Percentiles rank a stretch among this genome's conserved stretches.
phyloP scores from a whole-genome alignment of 1,140 invertebrate genomes.

The Lepidurus arcticus region DNA sequence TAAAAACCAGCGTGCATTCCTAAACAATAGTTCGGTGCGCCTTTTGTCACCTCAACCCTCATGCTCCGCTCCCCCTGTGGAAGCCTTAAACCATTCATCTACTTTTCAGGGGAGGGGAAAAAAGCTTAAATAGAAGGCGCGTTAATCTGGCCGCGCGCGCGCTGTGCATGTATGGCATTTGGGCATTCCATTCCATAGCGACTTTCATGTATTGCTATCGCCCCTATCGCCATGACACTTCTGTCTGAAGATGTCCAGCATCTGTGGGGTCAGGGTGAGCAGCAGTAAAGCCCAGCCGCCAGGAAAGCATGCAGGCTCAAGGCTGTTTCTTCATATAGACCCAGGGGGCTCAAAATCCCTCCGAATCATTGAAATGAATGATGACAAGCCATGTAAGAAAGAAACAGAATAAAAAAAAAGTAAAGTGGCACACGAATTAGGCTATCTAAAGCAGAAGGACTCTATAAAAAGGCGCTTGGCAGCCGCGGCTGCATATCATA shows the following conservation, averaged over 20 bases:
- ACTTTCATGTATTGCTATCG: not conserved
- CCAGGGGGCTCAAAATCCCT: not conserved
- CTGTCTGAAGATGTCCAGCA: not conserved
- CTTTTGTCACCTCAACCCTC: not conserved
- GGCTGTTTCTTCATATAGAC: not conserved
- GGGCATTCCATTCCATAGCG: not conserved
- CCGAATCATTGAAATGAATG: not conserved
- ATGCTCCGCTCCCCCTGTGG: not conserved
- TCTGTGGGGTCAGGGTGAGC: not conserved
- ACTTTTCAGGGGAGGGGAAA: not conserved
- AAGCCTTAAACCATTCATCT: conserved; percentile 4
- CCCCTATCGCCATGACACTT: not conserved
- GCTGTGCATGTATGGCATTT: not conserved
- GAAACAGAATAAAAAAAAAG: not conserved
- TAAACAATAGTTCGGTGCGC: conserved; percentile 3
- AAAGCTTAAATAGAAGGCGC: not conserved
- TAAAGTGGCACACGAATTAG: not conserved
- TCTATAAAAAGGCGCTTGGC: not conserved
- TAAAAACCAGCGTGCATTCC: conserved; percentile 9
- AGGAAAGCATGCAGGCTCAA: not conserved
- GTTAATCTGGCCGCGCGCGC: not conserved
- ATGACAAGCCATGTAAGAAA: not conserved
- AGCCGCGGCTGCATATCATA: not conserved
- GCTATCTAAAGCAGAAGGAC: not conserved
- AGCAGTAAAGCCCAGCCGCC: not conserved